Evolutionary conservation across 1,140 invertebrate species (phyloP), one percentile per base, ranked within the genome.

Genomic region (Drosophila biarmipes): DNA sequence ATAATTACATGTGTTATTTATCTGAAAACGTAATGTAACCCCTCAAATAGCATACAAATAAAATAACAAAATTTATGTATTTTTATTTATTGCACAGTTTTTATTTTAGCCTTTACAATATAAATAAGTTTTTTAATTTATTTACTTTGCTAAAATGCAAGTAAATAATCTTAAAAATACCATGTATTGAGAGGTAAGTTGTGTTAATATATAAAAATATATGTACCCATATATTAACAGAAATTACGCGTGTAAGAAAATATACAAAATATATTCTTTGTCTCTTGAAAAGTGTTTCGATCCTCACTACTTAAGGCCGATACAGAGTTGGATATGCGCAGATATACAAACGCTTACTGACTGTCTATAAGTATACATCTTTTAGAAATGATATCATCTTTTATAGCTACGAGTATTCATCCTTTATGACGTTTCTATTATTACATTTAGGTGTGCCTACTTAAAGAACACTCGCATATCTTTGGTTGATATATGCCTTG

Each of bases 401-500:
- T n/a, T 66, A 54, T 48, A 53, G 14, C 51, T 68, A 69, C 40
- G 49, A 48, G 66, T 53, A 27, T 34, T 69, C 49, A 69, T 56
- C 66, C 40, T 56, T 54, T 48, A 37, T 38, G 31, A 69, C 40
- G 42, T 27, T 56, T 69, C 72, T 57, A 74, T 66, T 57, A 66
- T 51, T 66, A 64, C 40, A 74, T 40, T 75, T 12, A 40, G 29
- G 72, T 38, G 72, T 17, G 46, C 59, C 38, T 51, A 64, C 72
- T 92, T 92, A 92, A 56, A 92, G 90, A 64, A 92, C 90, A 75
- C 56, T 90, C 6, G 90, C 80, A 93, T 94, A 94, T 93, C 94
- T 94, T 92, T 94, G 94, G 87, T 94, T 94, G 81, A 94, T 94
- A 68, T 94, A 93, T 73, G 93, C 93, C 87, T 94, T 94, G 77